Base-by-base conservation (phyloP, 2,113 vertebrate species). In the Heterochromis multidens region DNA sequence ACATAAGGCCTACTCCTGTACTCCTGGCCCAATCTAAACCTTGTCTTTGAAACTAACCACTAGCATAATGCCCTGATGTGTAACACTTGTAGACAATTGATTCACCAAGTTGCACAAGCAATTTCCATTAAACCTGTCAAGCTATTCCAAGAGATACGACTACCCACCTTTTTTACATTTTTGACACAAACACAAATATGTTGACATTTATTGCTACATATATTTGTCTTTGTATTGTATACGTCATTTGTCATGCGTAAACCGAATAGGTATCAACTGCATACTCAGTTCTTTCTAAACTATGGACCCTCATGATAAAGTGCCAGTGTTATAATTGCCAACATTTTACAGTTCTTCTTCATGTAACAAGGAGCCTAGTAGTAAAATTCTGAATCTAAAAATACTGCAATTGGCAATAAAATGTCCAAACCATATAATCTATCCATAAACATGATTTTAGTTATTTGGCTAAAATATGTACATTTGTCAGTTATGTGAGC, bases 301-400 rank as follows among this genome's bases (percentile, higher is more conserved):
- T 27, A 49, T 19, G 37, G 17, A 70, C 37, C 63, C 37, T 6
- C 11, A 0, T 70, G 37, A 46, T 70, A 70, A 43, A 43, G 37
- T 0, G 0, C 4, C 13, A 27, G 4, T 70, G 14, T 43, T 46
- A 67, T 33, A 67, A 3, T 27, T 46, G 14, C n/a, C 14, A 46
- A 17, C 37, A 70, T 70, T 17, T 46, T 46, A 16, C 2, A 70
- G 1, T 70, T 19, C 5, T 46, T 46, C 16, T 27, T 12, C 23
- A 11, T 70, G 16, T 19, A 70, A 70, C 5, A 14, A 46, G 23
- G 40, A 46, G 23, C 65, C 65, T 70, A 1, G 14, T 11, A 70
- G 65, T 70, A 23, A 12, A 70, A 46, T 1, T 70, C 65, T 13
- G 40, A 43, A 43, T 43, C 40, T 46, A 70, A 70, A 70, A 70